Evolutionary conservation across 2,888 invertebrate species (phyloP).

Genomic region (Drosophila neoperkinsi): DNA sequence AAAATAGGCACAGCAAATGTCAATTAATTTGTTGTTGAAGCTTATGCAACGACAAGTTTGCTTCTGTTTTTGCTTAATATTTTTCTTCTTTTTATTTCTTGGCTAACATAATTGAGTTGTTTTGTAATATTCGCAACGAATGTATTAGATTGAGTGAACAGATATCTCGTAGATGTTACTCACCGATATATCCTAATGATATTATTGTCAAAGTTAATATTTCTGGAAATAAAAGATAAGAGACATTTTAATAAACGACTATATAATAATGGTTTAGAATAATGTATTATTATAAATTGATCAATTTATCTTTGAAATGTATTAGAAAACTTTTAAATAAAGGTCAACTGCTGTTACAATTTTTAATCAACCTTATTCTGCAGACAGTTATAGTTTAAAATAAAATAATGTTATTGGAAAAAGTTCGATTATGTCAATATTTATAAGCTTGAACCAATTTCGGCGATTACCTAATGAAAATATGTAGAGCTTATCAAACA

Average conservation of each 20-base stretch:
- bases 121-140: constrained; percentile 27
- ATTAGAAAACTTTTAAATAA: not conserved
- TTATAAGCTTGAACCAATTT: not conserved
- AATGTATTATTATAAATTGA: not conserved
- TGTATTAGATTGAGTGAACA: constrained; percentile 14
- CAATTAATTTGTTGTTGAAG: constrained; percentile 42
- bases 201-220: constrained; percentile 56
- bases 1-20: constrained; percentile 34
- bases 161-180: constrained; percentile 22
- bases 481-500: not conserved
- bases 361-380: too few species aligned
- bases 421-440: not conserved
- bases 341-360: not conserved
- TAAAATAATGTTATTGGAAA: not conserved
- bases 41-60: constrained; percentile 53
- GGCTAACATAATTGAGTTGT: constrained; percentile 25
- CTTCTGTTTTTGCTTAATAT: constrained; percentile 23
- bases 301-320: not conserved
- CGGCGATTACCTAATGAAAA: not conserved
- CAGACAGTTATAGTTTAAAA: not conserved
- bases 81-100: not conserved
- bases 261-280: not conserved
- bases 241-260: not conserved
- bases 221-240: constrained; percentile 36
- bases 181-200: constrained; percentile 46